These are phyloP conservation scores for Heteractis magnifica DNA, from an alignment of 92 coral and sea anemone genomes.

Conservation along the genomic window DNA sequence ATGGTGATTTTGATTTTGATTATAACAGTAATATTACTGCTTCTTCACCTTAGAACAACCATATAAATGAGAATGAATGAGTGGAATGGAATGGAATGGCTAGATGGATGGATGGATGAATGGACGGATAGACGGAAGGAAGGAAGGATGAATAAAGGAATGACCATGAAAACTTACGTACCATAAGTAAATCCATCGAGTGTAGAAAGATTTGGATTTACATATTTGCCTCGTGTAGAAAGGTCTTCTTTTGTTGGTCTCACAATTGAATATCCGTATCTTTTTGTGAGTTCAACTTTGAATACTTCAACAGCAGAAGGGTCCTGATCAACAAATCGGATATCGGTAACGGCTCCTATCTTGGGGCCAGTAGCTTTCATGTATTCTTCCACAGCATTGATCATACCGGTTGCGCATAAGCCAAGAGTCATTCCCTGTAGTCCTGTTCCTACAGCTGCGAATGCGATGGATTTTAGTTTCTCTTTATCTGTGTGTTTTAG, in stretches of 20 bases:
- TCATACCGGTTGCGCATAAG: slow-evolving; percentile 67
- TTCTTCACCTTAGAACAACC: too few species aligned
- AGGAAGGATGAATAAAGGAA: too few species aligned
- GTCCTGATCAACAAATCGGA: slow-evolving; percentile 69
- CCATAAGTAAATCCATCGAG: background rate
- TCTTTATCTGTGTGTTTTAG: slow-evolving; percentile 32
- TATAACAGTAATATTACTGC: too few species aligned
- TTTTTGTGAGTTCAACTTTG: slow-evolving; percentile 49
- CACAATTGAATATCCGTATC: slow-evolving; percentile 30
- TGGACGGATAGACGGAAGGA: too few species aligned
- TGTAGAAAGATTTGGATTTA: too few species aligned
- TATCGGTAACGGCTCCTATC: slow-evolving; percentile 36
- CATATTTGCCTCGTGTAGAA: background rate
- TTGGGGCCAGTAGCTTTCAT: slow-evolving; percentile 3
- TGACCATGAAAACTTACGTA: too few species aligned
- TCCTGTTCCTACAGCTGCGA: slow-evolving; percentile 87
- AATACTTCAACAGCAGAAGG: slow-evolving; percentile 54
- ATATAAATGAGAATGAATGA: too few species aligned
- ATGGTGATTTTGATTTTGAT: too few species aligned
- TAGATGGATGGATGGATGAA: too few species aligned
- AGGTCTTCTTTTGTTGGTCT: background rate
- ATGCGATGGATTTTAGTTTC: slow-evolving; percentile 55
- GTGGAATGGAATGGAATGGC: too few species aligned
- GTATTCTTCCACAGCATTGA: slow-evolving; percentile 62
- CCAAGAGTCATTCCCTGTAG: slow-evolving; percentile 44